Evolutionary conservation across 2,888 invertebrate species (phyloP).

Genomic region (Euplagia quadripunctaria): DNA sequence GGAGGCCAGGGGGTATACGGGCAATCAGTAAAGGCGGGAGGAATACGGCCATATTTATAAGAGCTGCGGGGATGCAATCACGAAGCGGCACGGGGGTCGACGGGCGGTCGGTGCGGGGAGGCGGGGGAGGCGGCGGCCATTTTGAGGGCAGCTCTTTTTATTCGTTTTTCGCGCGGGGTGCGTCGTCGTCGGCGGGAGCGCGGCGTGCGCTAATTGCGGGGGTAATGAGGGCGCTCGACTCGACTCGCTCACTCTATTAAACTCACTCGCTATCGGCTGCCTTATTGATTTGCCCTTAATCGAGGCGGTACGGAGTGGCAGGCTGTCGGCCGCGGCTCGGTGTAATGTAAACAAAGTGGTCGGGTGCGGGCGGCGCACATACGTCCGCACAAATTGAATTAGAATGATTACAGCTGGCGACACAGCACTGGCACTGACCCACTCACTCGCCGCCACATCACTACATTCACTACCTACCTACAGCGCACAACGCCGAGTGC

Average conservation of each 20-base stretch:
- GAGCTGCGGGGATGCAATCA: constrained; percentile 88
- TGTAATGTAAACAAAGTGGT: constrained; percentile 79
- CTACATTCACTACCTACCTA: not conserved
- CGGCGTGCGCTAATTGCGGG: constrained; percentile 87
- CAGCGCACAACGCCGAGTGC: constrained; percentile 26
- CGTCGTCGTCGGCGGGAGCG: constrained; percentile 84
- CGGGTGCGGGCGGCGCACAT: constrained; percentile 60
- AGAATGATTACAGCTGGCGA: constrained; percentile 73
- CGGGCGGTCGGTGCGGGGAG: constrained; percentile 66
- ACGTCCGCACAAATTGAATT: constrained; percentile 78
- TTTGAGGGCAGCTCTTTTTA: constrained; percentile 91
- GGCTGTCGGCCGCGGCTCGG: constrained; percentile 62
- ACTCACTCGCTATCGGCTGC: constrained; percentile 85
- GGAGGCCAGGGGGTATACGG: constrained; percentile 87
- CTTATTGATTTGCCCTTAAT: constrained; percentile 87
- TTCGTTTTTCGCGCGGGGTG: constrained; percentile 88
- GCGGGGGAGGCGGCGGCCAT: constrained; percentile 89
- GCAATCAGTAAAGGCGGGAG: constrained; percentile 88
- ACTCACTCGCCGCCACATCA: constrained; percentile 33
- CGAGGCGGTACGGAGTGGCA: constrained; percentile 75
- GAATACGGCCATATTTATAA: constrained; percentile 88
- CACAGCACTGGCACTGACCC: constrained; percentile 50
- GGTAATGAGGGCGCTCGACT: constrained; percentile 87
- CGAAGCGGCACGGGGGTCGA: constrained; percentile 86
- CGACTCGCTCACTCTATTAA: constrained; percentile 86